phyloP scores from a whole-genome alignment of 2,113 vertebrate genomes.

The Trochalopteron elliotii region DNA sequence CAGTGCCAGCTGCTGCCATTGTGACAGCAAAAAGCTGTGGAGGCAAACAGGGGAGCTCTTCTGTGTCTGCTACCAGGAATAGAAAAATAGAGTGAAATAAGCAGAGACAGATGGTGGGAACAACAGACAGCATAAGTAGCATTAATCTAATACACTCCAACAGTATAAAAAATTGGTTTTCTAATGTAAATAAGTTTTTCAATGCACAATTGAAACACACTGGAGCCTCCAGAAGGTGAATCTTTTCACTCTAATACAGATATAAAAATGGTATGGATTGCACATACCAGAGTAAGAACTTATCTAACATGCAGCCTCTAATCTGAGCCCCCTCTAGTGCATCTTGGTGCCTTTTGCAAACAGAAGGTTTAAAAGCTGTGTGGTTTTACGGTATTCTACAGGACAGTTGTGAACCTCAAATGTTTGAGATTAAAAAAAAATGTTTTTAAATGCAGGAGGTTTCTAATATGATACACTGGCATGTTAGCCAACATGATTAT shows the following conservation, averaged over 20 bases:
- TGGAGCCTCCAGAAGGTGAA: neutral
- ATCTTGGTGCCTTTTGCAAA: neutral
- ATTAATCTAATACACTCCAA: neutral
- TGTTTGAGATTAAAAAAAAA: neutral
- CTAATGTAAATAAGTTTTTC: neutral
- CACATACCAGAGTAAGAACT: rapidly evolving
- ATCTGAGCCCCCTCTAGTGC: neutral
- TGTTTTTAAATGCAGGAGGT: neutral
- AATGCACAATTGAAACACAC: neutral
- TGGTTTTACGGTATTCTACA: neutral
- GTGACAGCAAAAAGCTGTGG: neutral
- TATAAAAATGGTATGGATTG: neutral
- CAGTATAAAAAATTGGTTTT: neutral
- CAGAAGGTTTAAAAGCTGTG: neutral
- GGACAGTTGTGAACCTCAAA: neutral
- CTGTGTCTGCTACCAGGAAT: neutral
- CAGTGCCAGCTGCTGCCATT: neutral
- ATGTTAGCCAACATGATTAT: neutral
- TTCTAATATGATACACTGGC: neutral
- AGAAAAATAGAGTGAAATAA: neutral
- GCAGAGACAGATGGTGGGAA: neutral
- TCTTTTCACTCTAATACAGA: neutral
- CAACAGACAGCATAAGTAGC: neutral
- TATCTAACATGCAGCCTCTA: neutral
- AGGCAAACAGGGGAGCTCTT: neutral